Conservation (phyloP, 2,113 vertebrate species). For the Argyrosomus japonicus region DNA sequence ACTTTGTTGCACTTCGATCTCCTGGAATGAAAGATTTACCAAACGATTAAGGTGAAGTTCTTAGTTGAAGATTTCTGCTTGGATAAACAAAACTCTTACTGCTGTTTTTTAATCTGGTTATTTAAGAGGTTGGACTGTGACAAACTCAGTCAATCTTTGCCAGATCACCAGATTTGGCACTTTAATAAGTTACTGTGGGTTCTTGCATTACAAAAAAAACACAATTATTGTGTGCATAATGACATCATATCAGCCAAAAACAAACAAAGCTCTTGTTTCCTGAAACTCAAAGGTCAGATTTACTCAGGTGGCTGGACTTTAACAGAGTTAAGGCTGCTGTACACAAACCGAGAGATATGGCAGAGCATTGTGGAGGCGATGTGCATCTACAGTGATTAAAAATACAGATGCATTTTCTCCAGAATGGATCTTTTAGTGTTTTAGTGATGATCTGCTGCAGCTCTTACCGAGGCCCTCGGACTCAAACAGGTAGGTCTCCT, state of each 20-base stretch:
- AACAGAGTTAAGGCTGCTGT: not conserved
- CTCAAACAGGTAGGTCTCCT: constrained; percentile 96
- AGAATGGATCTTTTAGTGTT: not conserved
- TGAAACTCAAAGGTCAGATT: constrained; percentile 16
- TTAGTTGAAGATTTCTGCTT: not conserved
- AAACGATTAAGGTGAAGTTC: not conserved
- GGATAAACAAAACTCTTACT: not conserved
- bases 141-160: not conserved
- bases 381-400: not conserved
- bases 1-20: not conserved
- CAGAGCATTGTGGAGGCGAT: no score
- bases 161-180: not conserved
- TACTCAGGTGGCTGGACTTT: not conserved
- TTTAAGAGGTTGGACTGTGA: not conserved
- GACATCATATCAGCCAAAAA: not conserved
- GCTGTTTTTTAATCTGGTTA: not conserved
- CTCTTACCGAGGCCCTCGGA: constrained; percentile 95
- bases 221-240: not conserved
- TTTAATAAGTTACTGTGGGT: constrained; percentile 35
- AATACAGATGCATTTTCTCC: not conserved
- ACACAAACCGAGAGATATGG: not conserved
- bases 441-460: not conserved
- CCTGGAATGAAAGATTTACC: constrained; percentile 4
- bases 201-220: not conserved
- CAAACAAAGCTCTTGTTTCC: not conserved